Evolutionary conservation across 2,888 invertebrate genomes (phyloP), one percentile per base, ranked within the genome.

Genomic region (Lochmaea capreae): DNA sequence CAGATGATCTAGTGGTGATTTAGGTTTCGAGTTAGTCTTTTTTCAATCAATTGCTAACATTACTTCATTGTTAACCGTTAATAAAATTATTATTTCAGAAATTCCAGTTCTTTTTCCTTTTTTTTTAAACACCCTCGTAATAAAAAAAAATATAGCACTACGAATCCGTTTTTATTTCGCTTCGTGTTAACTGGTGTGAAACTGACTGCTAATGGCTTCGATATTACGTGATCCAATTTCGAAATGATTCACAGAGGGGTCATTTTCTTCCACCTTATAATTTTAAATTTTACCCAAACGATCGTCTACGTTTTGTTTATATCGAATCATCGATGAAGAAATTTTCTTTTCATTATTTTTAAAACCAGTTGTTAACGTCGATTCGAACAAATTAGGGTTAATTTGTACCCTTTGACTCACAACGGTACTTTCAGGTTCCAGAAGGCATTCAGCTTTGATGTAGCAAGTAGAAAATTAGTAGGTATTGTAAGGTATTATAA

Each of bases 221-320:
- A 77, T 79, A 79, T 81, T 81, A 82, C 82, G 82, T 82, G 82
- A 82, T 82, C 82, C 78, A 82, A 82, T 82, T 81, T 79, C 72
- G 77, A 79, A 80, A 81, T 80, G 79, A 78, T 42, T 43, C 42
- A 18, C 39, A 63, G 42, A 63, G 62, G 62, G 62, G 43, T 39
- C n/a, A 63, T 43, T 63, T 63, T 18, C 62, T 43, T 42, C 71
- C 54, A 11, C 62, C 62, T 63, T 63, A 18, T 63, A 63, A 63
- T 63, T 63, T 63, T 43, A 42, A 18, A 39, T 63, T 39, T 63
- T 0, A 16, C 16, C 26, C 26, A 63, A 63, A 11, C 42, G n/a
- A 63, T 42, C 39, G 33, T 16, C 10, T 9, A 18, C 18, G 54
- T 49, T 49, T 49, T 49, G 49, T 49, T 49, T 14, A 49, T 49